Conservation (phyloP, 2,113 vertebrate species). For the Cardinalis cardinalis region DNA sequence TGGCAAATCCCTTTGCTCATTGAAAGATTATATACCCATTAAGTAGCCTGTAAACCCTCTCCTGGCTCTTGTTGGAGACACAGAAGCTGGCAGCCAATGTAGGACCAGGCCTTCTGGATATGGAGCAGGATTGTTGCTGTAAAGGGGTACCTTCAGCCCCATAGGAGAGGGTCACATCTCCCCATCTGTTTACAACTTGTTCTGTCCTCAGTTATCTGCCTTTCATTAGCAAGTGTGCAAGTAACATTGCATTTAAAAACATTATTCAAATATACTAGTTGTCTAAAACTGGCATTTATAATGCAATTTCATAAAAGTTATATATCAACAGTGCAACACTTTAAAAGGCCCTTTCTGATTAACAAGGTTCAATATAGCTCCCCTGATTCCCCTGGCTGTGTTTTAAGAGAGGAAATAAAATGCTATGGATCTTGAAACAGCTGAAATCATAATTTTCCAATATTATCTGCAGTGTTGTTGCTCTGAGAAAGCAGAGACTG, state of each 20-base stretch:
- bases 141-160: background rate
- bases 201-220: conserved; percentile 22
- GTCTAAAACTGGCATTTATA: conserved; percentile 70
- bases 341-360: conserved; percentile 71
- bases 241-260: conserved; percentile 59
- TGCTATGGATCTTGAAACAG: conserved; percentile 37
- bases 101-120: background rate
- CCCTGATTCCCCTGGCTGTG: conserved; percentile 65
- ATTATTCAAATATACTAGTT: conserved; percentile 60
- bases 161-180: background rate
- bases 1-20: background rate
- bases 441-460: conserved; percentile 31
- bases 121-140: accelerated
- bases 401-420: conserved; percentile 66
- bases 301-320: conserved; percentile 67
- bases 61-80: background rate
- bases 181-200: background rate
- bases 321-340: conserved; percentile 59
- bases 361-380: conserved; percentile 72
- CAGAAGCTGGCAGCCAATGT: background rate
- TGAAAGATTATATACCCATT: background rate
- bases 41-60: background rate
- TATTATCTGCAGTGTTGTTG: background rate
- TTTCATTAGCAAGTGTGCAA: conserved; percentile 48
- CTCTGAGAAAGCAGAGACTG: background rate